Conservation (phyloP, 2,888 invertebrate species). For the Melanotus villosus region DNA sequence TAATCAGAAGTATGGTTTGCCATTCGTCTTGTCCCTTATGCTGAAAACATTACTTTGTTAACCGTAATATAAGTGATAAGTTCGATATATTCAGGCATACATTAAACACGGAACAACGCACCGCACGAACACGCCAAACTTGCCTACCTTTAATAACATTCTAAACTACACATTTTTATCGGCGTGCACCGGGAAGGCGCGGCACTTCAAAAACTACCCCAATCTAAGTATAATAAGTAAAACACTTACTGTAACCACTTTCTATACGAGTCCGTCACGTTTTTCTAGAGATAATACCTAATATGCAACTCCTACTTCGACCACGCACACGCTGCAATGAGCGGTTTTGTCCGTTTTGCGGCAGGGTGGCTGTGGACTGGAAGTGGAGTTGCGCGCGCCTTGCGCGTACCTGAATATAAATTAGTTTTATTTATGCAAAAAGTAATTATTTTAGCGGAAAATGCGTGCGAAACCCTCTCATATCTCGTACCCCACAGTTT, state of each 20-base stretch:
- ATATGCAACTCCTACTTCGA: constrained; percentile 19
- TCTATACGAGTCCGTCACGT: constrained; percentile 27
- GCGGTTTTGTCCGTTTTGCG: constrained; percentile 47
- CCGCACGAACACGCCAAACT: constrained; percentile 38
- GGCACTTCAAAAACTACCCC: not conserved
- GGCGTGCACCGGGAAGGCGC: not conserved
- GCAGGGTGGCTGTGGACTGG: constrained; percentile 45
- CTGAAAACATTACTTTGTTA: not conserved
- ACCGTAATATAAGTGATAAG: too few species aligned
- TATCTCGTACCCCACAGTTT: not conserved
- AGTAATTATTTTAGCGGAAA: not conserved
- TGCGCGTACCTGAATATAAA: constrained; percentile 23
- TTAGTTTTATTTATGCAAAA: constrained; percentile 26
- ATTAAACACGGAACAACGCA: not conserved
- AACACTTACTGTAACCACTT: constrained; percentile 15
- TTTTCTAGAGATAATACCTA: constrained; percentile 19
- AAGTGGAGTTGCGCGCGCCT: constrained; percentile 40
- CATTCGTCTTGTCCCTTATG: too few species aligned
- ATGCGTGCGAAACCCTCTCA: not conserved
- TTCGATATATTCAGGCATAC: not conserved
- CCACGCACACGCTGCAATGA: constrained; percentile 39
- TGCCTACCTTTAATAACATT: constrained; percentile 24
- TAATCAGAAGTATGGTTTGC: not conserved
- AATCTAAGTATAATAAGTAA: not conserved
- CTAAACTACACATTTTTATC: not conserved